Conservation (phyloP, 1,140 invertebrate genomes). For the Lutraria rhynchaena region DNA sequence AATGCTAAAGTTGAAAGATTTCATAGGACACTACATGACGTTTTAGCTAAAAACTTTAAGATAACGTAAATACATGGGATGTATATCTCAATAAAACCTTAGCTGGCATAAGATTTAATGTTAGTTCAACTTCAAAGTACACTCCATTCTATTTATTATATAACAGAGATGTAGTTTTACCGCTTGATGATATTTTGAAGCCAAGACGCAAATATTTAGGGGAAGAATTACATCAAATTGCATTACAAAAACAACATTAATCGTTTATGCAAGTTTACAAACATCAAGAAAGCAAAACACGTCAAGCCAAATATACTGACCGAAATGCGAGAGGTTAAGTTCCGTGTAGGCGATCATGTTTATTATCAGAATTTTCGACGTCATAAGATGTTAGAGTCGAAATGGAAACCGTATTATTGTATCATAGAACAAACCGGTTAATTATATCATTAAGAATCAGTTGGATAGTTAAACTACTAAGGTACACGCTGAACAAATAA, state of each 20-base stretch:
- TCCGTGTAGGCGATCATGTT: constrained; percentile 36
- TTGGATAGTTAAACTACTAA: constrained; percentile 3
- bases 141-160: constrained; percentile 48
- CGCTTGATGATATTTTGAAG: constrained; percentile 46
- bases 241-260: constrained; percentile 34
- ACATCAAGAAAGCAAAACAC: constrained; percentile 10
- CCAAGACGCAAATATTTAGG: constrained; percentile 45
- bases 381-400: constrained; percentile 7
- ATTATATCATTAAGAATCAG: constrained; percentile 28
- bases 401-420: constrained; percentile 39
- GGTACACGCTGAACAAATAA: constrained; percentile 29
- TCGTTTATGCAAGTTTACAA: background rate
- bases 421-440: constrained; percentile 28
- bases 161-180: constrained; percentile 41
- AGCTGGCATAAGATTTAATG: constrained; percentile 50
- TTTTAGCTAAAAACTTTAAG: constrained; percentile 27
- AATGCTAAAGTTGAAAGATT: constrained; percentile 48
- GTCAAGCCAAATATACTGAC: constrained; percentile 37
- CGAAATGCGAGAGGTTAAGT: background rate
- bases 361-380: constrained; percentile 5
- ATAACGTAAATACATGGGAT: constrained; percentile 42
- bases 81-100: constrained; percentile 55
- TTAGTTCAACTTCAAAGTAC: constrained; percentile 48
- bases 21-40: constrained; percentile 36
- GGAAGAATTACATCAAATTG: constrained; percentile 4